Evolutionary conservation across 2,113 vertebrate species (phyloP).

Genomic region (Colistium nudipinnis): DNA sequence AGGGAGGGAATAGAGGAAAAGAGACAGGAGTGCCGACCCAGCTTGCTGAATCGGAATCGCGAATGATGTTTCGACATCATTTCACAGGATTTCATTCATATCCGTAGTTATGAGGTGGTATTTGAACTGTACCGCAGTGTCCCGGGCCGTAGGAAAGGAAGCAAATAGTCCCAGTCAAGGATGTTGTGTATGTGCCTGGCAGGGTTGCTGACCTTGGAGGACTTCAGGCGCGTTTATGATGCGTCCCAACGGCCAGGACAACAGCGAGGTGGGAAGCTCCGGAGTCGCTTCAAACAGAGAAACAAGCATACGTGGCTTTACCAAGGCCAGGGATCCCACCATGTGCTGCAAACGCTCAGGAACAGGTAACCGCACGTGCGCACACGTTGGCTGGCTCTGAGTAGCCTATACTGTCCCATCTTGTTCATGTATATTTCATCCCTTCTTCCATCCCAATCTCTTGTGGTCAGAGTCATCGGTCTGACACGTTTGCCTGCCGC

Average conservation of each 20-base stretch:
- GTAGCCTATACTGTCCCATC: neutral
- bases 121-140: neutral
- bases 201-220: conserved; percentile 90
- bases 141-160: neutral
- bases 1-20: conserved; percentile 18
- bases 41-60: neutral
- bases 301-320: conserved; percentile 93
- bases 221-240: conserved; percentile 88
- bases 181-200: neutral
- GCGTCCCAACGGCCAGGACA: conserved; percentile 85
- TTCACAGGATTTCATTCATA: neutral
- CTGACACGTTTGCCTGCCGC: conserved; percentile 89
- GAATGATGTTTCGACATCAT: neutral
- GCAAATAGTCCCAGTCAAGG: neutral
- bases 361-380: conserved; percentile 82
- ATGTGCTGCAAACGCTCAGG: conserved; percentile 87
- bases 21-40: conserved; percentile 14
- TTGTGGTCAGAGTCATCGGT: conserved; percentile 85
- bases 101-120: neutral
- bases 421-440: neutral
- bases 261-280: conserved; percentile 80
- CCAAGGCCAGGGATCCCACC: conserved; percentile 92
- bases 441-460: neutral
- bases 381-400: neutral
- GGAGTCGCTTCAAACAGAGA: conserved; percentile 86